Evolutionary conservation across 2,888 invertebrate genomes (phyloP).

Genomic region (Gymnoscelis rufifasciata): DNA sequence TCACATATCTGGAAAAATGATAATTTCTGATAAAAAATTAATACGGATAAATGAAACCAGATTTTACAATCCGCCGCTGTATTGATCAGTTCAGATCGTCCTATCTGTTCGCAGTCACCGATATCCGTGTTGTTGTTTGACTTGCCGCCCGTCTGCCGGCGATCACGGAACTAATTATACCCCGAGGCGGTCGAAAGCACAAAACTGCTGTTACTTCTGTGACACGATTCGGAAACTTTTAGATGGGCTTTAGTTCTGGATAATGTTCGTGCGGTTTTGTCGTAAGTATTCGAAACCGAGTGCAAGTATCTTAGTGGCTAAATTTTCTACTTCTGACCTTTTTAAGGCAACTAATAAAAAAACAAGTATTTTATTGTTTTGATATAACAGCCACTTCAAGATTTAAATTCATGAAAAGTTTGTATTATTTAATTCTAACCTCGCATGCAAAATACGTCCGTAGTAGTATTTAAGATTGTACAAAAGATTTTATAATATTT

Average conservation of each 20-base stretch:
- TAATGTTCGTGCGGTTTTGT: background rate
- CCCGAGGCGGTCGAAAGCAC: constrained; percentile 49
- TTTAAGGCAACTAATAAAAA: background rate
- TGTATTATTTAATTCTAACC: too few species aligned
- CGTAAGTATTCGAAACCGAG: background rate
- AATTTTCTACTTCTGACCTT: too few species aligned
- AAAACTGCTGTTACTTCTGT: constrained; percentile 7
- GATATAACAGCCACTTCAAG: too few species aligned
- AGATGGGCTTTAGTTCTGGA: background rate
- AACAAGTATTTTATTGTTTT: background rate
- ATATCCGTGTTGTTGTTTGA: constrained; percentile 61
- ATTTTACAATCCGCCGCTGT: too few species aligned
- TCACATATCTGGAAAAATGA: too few species aligned
- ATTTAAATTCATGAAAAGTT: too few species aligned
- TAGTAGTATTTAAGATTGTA: too few species aligned
- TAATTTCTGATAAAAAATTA: background rate
- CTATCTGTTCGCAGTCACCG: constrained; percentile 30
- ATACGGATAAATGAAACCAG: too few species aligned
- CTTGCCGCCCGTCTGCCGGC: constrained; percentile 45
- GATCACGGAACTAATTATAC: constrained; percentile 68
- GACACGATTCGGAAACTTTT: constrained; percentile 20
- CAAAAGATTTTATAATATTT: too few species aligned
- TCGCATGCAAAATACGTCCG: too few species aligned
- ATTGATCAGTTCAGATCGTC: background rate
- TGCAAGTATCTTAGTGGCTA: too few species aligned